Conservation (phyloP, 2,888 invertebrate species). For the Gortyna flavago region DNA sequence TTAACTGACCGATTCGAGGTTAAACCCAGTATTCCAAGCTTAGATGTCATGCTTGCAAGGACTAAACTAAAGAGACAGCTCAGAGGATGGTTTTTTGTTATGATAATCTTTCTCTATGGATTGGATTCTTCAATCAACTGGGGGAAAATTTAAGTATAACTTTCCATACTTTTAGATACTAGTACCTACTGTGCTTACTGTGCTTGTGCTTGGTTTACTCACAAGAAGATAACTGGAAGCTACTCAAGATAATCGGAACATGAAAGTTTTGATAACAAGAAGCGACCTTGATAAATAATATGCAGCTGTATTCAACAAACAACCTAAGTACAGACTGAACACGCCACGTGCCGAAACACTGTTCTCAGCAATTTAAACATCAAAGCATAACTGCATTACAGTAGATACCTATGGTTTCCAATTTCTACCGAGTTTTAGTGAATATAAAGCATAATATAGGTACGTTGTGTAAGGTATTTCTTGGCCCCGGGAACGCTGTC, state of each 20-base stretch:
- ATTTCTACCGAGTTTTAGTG: slow-evolving; percentile 61
- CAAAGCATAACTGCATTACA: slow-evolving; percentile 46
- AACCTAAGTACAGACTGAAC: not conserved
- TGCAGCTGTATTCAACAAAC: not conserved
- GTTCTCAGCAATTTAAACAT: slow-evolving; percentile 48
- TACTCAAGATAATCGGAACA: not conserved
- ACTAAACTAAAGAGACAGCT: not conserved
- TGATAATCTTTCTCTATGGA: not conserved
- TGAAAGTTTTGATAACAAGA: not conserved
- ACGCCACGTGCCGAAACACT: slow-evolving; percentile 46
- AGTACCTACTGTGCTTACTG: not conserved
- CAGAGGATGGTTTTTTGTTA: not conserved
- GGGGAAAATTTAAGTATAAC: not conserved
- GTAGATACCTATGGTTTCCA: slow-evolving; percentile 46
- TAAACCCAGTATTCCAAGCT: not conserved
- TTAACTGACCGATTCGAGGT: not conserved
- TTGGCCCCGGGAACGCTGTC: slow-evolving; percentile 81
- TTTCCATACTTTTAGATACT: not conserved
- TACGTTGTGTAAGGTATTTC: slow-evolving; percentile 75
- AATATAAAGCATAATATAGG: slow-evolving; percentile 58
- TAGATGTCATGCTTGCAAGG: not conserved
- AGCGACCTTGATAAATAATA: slow-evolving; percentile 22
- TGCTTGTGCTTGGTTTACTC: not conserved
- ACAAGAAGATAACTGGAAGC: not conserved
- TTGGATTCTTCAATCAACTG: not conserved